Conservation (phyloP, 2,888 invertebrate genomes). For the Myopa testacea region DNA sequence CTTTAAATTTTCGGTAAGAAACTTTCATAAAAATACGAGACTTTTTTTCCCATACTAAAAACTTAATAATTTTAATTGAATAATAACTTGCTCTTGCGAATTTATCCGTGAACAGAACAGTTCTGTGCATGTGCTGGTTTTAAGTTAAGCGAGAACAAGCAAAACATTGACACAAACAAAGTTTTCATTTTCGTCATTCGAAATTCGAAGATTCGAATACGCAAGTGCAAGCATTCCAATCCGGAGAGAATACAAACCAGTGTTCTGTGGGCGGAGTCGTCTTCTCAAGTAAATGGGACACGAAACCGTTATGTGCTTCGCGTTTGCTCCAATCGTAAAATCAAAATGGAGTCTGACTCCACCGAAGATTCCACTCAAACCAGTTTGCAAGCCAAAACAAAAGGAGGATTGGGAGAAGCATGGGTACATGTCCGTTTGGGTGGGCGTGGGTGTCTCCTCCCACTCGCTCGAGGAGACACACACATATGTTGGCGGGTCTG, state of each 20-base stretch:
- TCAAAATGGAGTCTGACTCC: conserved; percentile 62
- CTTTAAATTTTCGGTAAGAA: too few relatives aligned
- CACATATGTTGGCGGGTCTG: conserved; percentile 60
- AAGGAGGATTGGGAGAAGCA: conserved; percentile 52
- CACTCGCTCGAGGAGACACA: conserved; percentile 48
- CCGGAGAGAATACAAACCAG: conserved; percentile 24
- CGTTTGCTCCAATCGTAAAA: conserved; percentile 62
- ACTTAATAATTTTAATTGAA: too few relatives aligned
- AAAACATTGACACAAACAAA: too few relatives aligned
- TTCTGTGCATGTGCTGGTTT: too few relatives aligned
- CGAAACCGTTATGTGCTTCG: conserved; percentile 25
- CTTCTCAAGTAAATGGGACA: conserved; percentile 13
- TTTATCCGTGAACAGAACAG: background rate
- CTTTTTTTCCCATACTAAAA: too few relatives aligned
- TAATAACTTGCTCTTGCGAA: background rate
- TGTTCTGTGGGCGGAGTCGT: conserved; percentile 47
- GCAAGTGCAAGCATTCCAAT: conserved; percentile 36
- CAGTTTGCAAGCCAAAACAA: conserved; percentile 13
- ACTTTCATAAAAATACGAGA: too few relatives aligned
- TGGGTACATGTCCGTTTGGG: background rate
- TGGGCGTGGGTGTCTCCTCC: background rate
- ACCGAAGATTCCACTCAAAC: background rate
- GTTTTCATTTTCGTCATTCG: conserved; percentile 39
- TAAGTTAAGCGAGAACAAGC: too few relatives aligned
- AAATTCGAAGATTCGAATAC: conserved; percentile 41